Base-by-base conservation (phyloP, 37 sponge, comb jelly and placozoan species). In the Spongilla lacustris region DNA sequence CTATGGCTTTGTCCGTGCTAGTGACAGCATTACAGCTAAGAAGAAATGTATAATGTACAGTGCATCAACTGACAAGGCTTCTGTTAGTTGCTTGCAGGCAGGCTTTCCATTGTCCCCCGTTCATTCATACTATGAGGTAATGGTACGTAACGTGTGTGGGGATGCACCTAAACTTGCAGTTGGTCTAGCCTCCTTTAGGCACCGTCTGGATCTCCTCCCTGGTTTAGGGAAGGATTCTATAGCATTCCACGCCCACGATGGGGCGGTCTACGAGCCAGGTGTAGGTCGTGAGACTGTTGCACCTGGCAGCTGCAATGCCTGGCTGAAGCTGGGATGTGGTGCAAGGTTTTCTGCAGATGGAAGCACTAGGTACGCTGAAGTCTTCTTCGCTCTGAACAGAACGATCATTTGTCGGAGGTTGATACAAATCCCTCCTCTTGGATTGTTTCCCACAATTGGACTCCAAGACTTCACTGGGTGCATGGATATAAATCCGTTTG, bases 391-490 rank as follows among this genome's bases (percentile, higher is more conserved):
- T 0, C 46, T 89, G 31, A 89, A 95, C 68, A 48, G 78, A 12
- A 74, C 37, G 34, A 37, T 90, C 26, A 48, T 95, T 8, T 84
- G 71, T 13, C 70, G 87, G 4, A 73, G 70, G 41, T 36, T 89
- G 33, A 76, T 89, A 13, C n/a, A 34, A 4, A 36, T 92, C 8
- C 96, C 93, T 41, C 36, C 74, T 3, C 69, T 74, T 70, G 96
- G 96, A 0, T 84, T 89, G 36, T 95, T 81, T 27, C 96, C 96
- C 0, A 91, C 92, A 33, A 69, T 95, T 9, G 96, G 91, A 0
- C 26, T 92, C 76, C 24, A 77, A 69, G 89, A 79, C 4, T 37
- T 66, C 58, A 88, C 81, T 0, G 83, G 75, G 24, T 50, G 84
- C 23, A 49, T 95, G 2, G 36, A 38, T 9, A 30, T 89, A 3